Conservation (phyloP, 2,797 vertebrate species). For the Meriones psammophilus region DNA sequence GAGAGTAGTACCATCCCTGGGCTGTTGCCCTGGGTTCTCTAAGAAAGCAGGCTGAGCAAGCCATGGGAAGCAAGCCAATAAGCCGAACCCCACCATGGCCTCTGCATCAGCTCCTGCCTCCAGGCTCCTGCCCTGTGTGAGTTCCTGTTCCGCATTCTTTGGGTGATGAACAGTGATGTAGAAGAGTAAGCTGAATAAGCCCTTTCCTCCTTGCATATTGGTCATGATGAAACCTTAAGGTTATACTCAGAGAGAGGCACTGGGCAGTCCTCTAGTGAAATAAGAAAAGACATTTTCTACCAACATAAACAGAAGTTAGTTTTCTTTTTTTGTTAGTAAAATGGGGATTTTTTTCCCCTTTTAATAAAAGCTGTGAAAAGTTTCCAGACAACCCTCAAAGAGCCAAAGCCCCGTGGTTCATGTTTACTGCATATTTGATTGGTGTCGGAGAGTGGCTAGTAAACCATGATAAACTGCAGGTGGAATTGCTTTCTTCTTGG, state of each 20-base stretch:
- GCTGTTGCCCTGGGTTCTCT: not conserved
- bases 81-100: no score
- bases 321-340: conserved; percentile 25
- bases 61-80: not conserved
- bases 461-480: conserved; percentile 22
- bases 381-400: not conserved
- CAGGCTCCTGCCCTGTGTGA: not conserved
- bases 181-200: not conserved
- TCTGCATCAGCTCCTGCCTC: not conserved
- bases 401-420: not conserved
- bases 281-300: not conserved
- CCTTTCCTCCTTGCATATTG: not conserved
- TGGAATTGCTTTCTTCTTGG: conserved; percentile 25
- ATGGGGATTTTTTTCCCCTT: not conserved
- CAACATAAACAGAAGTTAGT: not conserved
- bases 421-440: conserved; percentile 11
- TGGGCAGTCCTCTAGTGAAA: not conserved
- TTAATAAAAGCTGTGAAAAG: conserved; percentile 7
- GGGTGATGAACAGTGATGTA: not conserved
- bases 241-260: not conserved
- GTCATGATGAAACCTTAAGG: not conserved
- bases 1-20: not conserved
- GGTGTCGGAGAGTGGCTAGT: not conserved
- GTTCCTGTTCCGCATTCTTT: not conserved
- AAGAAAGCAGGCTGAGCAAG: not conserved